Percentiles rank a stretch among this genome's conserved stretches.
phyloP scores from a whole-genome alignment of 2,888 invertebrate genomes.

The Thalpophila matura region DNA sequence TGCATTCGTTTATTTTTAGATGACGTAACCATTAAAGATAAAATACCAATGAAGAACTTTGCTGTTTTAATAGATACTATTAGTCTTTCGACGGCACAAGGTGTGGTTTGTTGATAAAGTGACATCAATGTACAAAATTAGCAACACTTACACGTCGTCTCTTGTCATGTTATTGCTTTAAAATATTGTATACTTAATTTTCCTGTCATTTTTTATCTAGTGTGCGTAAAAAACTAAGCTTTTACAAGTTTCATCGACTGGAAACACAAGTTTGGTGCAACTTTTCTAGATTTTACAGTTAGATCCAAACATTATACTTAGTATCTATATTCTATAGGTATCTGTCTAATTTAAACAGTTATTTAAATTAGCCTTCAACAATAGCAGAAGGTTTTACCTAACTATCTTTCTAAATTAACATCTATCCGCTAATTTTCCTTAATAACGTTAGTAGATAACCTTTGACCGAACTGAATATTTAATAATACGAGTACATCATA shows the following conservation, averaged over 20 bases:
- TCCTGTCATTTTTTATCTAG: slow-evolving; percentile 30
- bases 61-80: slow-evolving; percentile 38
- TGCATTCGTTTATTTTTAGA: slow-evolving; percentile 16
- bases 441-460: too few species aligned
- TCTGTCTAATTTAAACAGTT: neutral
- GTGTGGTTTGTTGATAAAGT: slow-evolving; percentile 47
- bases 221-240: slow-evolving; percentile 23
- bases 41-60: slow-evolving; percentile 9
- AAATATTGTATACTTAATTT: slow-evolving; percentile 38
- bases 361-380: slow-evolving; percentile 20
- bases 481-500: too few species aligned
- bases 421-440: too few species aligned
- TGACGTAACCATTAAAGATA: slow-evolving; percentile 24
- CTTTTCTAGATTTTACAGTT: slow-evolving; percentile 37
- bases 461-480: too few species aligned
- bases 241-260: slow-evolving; percentile 32
- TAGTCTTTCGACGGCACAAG: slow-evolving; percentile 28
- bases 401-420: too few species aligned
- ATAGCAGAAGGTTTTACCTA: too few species aligned
- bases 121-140: slow-evolving; percentile 53
- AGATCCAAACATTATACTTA: slow-evolving; percentile 9
- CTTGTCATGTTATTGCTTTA: slow-evolving; percentile 21
- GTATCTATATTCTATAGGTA: too few species aligned
- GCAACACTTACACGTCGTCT: slow-evolving; percentile 34
- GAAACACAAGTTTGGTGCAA: slow-evolving; percentile 19